These are phyloP conservation scores for Zaprionus inermis DNA, from an alignment of 1,140 invertebrate species.

Conservation along the genomic window DNA sequence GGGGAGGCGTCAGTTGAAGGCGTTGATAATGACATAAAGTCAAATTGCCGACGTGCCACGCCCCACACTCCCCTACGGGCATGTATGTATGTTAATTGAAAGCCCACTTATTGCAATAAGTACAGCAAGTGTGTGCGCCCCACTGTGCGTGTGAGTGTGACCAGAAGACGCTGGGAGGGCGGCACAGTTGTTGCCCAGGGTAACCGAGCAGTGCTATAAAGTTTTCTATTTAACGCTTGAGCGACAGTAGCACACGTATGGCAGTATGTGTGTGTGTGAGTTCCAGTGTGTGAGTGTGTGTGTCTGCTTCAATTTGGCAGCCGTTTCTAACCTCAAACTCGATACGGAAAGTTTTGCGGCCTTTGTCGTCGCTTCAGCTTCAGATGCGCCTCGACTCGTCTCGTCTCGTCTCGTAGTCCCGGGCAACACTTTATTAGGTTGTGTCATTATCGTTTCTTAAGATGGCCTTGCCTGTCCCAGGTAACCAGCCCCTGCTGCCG, in stretches of 20 bases:
- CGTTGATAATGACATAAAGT: conserved; percentile 77
- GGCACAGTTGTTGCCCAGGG: conserved; percentile 52
- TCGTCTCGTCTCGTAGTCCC: conserved; percentile 26
- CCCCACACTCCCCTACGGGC: neutral
- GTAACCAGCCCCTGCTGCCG: neutral
- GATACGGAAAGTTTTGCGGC: conserved; percentile 55
- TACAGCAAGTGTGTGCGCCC: conserved; percentile 25
- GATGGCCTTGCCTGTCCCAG: conserved; percentile 52
- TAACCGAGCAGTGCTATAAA: conserved; percentile 59
- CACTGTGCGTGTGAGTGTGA: conserved; percentile 24
- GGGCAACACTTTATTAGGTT: conserved; percentile 80
- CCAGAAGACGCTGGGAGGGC: conserved; percentile 17
- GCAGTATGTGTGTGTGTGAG: neutral
- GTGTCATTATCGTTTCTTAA: conserved; percentile 76
- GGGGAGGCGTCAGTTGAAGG: conserved; percentile 45
- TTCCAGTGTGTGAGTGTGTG: conserved; percentile 1
- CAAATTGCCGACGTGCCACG: conserved; percentile 57
- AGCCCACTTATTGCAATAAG: conserved; percentile 76
- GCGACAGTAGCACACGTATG: conserved; percentile 37
- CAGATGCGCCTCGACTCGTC: conserved; percentile 8
- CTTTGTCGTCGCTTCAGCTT: conserved; percentile 19
- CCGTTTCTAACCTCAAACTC: conserved; percentile 69
- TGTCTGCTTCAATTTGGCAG: conserved; percentile 53
- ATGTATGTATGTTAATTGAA: conserved; percentile 72
- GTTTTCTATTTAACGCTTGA: conserved; percentile 81